Percentiles rank a stretch among this genome's conserved stretches.
Evolutionary conservation across 2,797 vertebrate genomes (phyloP).

Genomic region (Hypotaenidia philippensis): DNA sequence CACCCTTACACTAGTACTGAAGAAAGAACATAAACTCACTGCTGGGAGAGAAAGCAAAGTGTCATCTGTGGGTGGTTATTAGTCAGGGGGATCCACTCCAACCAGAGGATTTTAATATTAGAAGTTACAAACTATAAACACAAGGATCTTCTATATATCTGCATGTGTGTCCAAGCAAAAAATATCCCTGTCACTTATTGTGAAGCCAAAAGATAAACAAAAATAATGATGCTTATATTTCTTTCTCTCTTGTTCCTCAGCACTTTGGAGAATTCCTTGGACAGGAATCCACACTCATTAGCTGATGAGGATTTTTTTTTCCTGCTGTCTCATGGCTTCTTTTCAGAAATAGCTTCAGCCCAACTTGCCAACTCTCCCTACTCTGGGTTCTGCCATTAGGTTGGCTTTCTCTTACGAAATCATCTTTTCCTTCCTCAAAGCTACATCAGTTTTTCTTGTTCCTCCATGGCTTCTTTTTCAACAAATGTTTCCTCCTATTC

Average conservation of each 20-base stretch:
- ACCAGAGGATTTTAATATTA: background rate
- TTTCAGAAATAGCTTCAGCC: conserved; percentile 19
- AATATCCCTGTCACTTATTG: conserved; percentile 8
- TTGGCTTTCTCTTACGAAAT: background rate
- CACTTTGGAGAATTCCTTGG: conserved; percentile 57
- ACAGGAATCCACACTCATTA: conserved; percentile 45
- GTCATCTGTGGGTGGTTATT: background rate
- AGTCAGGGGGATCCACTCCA: background rate
- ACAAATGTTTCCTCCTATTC: background rate
- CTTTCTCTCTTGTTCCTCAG: conserved; percentile 1
- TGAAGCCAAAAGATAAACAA: conserved; percentile 29
- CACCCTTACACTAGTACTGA: background rate
- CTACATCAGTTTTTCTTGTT: background rate
- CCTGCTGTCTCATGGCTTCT: conserved; percentile 49
- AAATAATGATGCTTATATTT: background rate
- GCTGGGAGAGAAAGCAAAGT: background rate
- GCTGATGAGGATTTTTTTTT: conserved; percentile 34
- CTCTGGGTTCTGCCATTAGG: background rate
- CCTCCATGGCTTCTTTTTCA: background rate
- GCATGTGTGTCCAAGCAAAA: background rate
- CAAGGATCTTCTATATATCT: background rate
- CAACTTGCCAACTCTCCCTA: background rate
- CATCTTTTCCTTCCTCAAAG: background rate
- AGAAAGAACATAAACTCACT: background rate
- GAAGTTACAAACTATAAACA: background rate